Conservation (phyloP, 2,113 vertebrate species). For the Acanthisitta chloris region DNA sequence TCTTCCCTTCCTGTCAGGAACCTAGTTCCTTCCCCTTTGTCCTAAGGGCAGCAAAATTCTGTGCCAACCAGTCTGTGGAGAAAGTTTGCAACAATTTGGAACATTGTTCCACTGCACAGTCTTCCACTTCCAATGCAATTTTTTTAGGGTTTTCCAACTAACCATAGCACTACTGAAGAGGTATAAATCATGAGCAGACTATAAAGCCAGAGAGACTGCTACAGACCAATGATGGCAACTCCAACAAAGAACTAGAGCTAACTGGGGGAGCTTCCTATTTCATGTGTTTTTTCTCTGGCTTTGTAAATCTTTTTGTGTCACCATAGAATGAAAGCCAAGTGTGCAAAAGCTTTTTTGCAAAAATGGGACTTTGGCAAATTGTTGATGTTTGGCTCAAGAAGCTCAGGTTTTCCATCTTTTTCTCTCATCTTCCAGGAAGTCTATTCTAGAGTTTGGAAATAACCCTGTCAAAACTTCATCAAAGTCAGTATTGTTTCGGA, state of each 20-base stretch:
- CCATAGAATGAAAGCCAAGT: background rate
- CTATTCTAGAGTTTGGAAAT: background rate
- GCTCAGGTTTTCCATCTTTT: background rate
- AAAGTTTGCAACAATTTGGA: background rate
- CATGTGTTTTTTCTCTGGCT: background rate
- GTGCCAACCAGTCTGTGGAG: background rate
- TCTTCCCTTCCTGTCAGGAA: background rate
- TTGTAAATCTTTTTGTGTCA: background rate
- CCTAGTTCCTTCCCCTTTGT: background rate
- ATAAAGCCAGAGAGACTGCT: background rate
- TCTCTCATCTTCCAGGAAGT: background rate
- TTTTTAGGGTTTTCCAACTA: background rate
- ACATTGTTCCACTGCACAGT: background rate
- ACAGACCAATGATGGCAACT: background rate
- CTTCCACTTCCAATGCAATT: background rate
- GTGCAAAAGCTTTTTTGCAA: background rate
- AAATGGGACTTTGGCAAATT: background rate
- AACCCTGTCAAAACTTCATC: background rate
- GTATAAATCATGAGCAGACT: background rate
- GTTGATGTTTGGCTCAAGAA: background rate
- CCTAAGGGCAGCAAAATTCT: background rate
- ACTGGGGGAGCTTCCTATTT: background rate
- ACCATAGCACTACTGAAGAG: background rate
- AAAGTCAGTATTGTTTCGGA: background rate
- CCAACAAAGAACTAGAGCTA: background rate